A percentile compares a stretch with the other conserved stretches of the same genome.
Evolutionary conservation across 2,888 invertebrate species (phyloP).

Genomic region (Diarsia dahlii): DNA sequence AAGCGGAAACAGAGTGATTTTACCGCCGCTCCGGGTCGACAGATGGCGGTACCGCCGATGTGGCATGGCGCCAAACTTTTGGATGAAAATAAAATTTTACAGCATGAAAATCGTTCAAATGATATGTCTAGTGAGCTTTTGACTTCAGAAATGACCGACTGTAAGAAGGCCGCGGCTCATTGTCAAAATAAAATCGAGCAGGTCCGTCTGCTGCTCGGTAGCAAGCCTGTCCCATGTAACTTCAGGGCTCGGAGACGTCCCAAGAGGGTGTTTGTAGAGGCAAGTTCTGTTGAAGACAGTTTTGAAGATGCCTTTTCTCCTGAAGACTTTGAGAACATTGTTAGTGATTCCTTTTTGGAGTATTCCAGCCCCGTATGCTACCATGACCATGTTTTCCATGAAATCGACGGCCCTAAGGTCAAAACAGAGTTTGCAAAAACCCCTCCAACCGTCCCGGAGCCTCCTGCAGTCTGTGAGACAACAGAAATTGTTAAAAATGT

Average conservation of each 20-base stretch:
- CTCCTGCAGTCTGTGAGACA: constrained; percentile 52
- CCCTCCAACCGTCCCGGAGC: constrained; percentile 37
- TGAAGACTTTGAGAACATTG: constrained; percentile 79
- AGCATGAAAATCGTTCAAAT: constrained; percentile 66
- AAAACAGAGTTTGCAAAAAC: constrained; percentile 69
- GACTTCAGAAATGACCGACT: constrained; percentile 78
- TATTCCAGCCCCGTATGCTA: constrained; percentile 74
- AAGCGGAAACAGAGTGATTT: constrained; percentile 77
- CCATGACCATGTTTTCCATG: constrained; percentile 70
- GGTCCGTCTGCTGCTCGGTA: constrained; percentile 75
- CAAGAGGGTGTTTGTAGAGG: constrained; percentile 78
- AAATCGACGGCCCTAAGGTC: constrained; percentile 74
- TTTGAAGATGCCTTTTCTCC: constrained; percentile 84
- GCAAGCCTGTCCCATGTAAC: constrained; percentile 68
- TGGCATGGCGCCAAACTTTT: constrained; percentile 82
- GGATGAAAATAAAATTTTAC: constrained; percentile 81
- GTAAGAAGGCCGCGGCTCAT: constrained; percentile 75
- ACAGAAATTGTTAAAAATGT: constrained; percentile 69
- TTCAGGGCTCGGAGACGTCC: constrained; percentile 71
- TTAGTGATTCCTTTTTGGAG: constrained; percentile 74
- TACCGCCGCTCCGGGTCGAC: constrained; percentile 72
- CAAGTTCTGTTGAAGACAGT: constrained; percentile 77
- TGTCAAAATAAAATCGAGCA: constrained; percentile 83
- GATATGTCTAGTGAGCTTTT: constrained; percentile 67
- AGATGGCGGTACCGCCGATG: constrained; percentile 74